A percentile compares a stretch with the other conserved stretches of the same genome.
Conservation (phyloP, 2,113 vertebrate species). For the Nothoprocta pentlandii region DNA sequence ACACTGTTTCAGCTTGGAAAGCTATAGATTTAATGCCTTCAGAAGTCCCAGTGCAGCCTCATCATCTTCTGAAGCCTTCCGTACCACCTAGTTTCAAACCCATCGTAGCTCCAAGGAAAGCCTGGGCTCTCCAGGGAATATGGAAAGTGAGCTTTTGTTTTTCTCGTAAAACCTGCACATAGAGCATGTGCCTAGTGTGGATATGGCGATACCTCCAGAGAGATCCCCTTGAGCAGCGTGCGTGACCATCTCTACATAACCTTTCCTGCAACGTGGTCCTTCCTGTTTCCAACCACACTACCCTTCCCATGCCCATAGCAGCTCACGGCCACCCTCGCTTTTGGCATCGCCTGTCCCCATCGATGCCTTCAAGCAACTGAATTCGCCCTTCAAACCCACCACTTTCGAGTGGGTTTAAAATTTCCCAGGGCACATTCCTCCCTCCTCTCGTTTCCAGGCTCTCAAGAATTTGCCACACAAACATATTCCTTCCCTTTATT, state of each 20-base stretch:
- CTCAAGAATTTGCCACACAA: slow-evolving; percentile 61
- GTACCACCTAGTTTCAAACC: slow-evolving; percentile 11
- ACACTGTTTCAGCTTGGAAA: slow-evolving; percentile 69
- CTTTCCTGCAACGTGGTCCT: neutral
- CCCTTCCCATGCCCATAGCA: neutral
- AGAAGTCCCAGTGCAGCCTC: slow-evolving; percentile 58
- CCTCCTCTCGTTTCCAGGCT: neutral
- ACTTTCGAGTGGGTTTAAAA: slow-evolving; percentile 56
- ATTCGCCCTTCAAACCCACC: slow-evolving; percentile 40
- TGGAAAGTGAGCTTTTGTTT: neutral
- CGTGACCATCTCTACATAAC: accelerated
- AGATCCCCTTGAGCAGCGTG: neutral
- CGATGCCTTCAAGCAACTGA: neutral
- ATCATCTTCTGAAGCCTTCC: slow-evolving; percentile 16
- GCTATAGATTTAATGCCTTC: slow-evolving; percentile 71
- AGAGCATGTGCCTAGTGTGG: neutral
- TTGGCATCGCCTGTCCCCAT: neutral
- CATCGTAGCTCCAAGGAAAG: neutral
- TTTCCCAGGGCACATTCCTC: slow-evolving; percentile 63
- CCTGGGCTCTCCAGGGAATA: neutral
- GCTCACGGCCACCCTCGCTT: neutral
- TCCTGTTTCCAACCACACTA: neutral
- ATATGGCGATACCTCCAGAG: neutral
- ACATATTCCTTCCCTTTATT: slow-evolving; percentile 23
- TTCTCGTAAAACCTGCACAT: neutral